Evolutionary conservation across 2,797 vertebrate genomes (phyloP).

Genomic region (Myotis vivesi): DNA sequence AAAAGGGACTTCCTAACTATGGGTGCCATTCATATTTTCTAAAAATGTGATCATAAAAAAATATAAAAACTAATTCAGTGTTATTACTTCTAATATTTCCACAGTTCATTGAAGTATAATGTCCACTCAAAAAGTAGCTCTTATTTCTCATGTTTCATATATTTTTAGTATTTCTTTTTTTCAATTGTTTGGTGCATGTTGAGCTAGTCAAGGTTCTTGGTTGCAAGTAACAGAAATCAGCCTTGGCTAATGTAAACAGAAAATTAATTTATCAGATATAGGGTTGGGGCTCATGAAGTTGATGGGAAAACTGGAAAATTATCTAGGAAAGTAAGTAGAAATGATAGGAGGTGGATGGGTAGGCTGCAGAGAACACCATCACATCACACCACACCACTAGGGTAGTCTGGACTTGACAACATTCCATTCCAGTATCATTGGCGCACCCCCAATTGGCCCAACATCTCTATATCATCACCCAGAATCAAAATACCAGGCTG

Average conservation of each 20-base stretch:
- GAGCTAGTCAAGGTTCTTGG: neutral
- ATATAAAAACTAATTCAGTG: neutral
- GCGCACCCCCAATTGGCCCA: neutral
- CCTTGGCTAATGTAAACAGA: neutral
- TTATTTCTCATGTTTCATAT: neutral
- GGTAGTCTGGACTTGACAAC: neutral
- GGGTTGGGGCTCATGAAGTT: neutral
- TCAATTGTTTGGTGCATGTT: neutral
- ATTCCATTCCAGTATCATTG: too few relatives aligned
- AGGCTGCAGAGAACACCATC: neutral
- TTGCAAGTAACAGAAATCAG: neutral
- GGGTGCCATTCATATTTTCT: neutral
- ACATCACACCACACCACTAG: neutral
- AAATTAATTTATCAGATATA: neutral
- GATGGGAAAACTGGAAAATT: neutral
- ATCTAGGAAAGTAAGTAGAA: neutral
- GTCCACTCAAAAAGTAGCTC: neutral
- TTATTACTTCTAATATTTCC: neutral
- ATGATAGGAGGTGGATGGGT: neutral
- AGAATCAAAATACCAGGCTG: neutral
- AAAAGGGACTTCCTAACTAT: conserved; percentile 12
- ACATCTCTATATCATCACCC: neutral
- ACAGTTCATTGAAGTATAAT: conserved; percentile 11
- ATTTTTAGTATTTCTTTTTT: conserved; percentile 11
- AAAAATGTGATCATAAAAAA: conserved; percentile 36